phyloP scores from a whole-genome alignment of 1,140 invertebrate species.

The Magallana angulata region DNA sequence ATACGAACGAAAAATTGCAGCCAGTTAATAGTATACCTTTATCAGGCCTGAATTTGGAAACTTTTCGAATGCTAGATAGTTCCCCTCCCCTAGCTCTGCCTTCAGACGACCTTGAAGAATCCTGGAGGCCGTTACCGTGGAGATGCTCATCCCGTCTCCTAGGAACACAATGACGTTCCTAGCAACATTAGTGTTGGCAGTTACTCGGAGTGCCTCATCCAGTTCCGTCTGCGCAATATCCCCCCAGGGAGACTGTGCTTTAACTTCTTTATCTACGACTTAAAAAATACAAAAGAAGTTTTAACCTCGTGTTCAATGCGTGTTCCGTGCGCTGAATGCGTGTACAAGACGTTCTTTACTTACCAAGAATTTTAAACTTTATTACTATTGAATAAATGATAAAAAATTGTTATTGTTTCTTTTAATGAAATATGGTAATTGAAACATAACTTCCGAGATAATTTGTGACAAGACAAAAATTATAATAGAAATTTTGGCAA shows the following conservation, averaged over 20 bases:
- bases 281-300: too few species aligned
- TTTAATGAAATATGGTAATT: too few species aligned
- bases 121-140: slow-evolving; percentile 91
- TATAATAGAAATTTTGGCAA: too few species aligned
- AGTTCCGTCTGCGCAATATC: slow-evolving; percentile 4
- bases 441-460: too few species aligned
- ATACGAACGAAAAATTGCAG: too few species aligned
- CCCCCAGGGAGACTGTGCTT: background rate
- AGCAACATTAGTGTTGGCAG: slow-evolving; percentile 80
- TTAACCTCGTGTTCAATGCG: too few species aligned
- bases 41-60: slow-evolving; percentile 87
- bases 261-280: background rate
- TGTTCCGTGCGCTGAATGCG: too few species aligned
- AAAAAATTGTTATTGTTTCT: too few species aligned
- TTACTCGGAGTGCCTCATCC: background rate
- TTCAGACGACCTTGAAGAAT: slow-evolving; percentile 85
- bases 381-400: too few species aligned
- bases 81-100: slow-evolving; percentile 84
- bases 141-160: slow-evolving; percentile 96
- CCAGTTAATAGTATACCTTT: slow-evolving; percentile 81
- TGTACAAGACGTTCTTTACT: too few species aligned
- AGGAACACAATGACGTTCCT: slow-evolving; percentile 95
- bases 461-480: too few species aligned
- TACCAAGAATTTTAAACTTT: too few species aligned
- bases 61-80: slow-evolving; percentile 86